Conservation (phyloP, 1,140 invertebrate genomes). For the Diploscapter pachys region DNA sequence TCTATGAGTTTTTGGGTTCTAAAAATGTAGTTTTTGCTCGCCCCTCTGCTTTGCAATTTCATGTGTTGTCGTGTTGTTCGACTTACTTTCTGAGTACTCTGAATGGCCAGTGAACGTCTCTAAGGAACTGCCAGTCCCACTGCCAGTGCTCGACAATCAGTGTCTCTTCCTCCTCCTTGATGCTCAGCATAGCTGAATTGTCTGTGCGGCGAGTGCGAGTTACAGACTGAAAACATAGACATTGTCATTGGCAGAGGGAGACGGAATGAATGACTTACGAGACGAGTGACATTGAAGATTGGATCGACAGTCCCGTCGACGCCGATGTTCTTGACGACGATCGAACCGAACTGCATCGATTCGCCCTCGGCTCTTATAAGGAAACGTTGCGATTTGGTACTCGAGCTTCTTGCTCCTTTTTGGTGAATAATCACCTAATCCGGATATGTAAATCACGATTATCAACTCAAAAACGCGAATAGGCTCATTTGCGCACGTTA, state of each 20-base stretch:
- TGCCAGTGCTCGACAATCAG: constrained; percentile 54
- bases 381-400: background rate
- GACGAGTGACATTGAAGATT: constrained; percentile 45
- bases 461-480: background rate
- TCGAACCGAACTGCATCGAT: constrained; percentile 32
- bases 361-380: constrained; percentile 42
- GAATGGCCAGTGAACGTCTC: constrained; percentile 53
- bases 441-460: too few relatives aligned
- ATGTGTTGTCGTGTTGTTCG: constrained; percentile 1
- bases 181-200: background rate
- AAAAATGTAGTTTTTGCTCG: too few relatives aligned
- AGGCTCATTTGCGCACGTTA: too few relatives aligned
- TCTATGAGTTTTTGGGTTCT: too few relatives aligned
- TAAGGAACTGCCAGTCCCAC: constrained; percentile 50
- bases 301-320: constrained; percentile 47
- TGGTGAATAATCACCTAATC: background rate
- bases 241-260: constrained; percentile 32
- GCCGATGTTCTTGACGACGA: constrained; percentile 43
- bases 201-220: background rate
- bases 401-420: background rate
- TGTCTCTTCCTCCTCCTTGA: constrained; percentile 10
- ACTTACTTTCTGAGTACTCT: constrained; percentile 46
- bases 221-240: background rate
- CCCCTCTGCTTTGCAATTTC: too few relatives aligned
- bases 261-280: constrained; percentile 13